Evolutionary conservation across 2,888 invertebrate genomes (phyloP).

Genomic region (Leucoma salicis): DNA sequence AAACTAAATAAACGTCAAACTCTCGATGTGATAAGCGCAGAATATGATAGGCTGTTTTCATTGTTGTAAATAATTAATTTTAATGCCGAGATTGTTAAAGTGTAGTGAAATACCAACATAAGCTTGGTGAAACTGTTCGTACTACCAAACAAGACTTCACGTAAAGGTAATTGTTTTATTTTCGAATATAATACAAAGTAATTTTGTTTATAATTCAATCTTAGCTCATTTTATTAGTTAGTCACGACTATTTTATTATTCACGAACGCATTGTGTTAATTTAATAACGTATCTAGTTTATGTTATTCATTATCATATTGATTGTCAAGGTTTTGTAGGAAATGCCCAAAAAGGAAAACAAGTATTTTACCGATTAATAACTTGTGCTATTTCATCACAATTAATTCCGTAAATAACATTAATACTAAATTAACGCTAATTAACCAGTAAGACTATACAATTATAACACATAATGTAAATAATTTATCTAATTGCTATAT

Average conservation of each 20-base stretch:
- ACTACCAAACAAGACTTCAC: slow-evolving; percentile 17
- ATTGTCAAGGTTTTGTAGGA: slow-evolving; percentile 12
- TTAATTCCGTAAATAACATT: neutral
- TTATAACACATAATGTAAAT: no score
- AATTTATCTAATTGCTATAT: no score
- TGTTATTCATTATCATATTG: slow-evolving; percentile 1
- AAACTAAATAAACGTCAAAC: no score
- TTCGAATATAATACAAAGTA: no score
- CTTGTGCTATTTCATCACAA: neutral
- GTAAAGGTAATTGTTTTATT: slow-evolving; percentile 28
- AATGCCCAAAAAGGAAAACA: slow-evolving; percentile 11
- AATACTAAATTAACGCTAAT: neutral
- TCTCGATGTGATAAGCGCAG: no score
- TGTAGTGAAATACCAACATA: no score
- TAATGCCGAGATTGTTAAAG: slow-evolving; percentile 20
- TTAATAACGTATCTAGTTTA: slow-evolving; percentile 13
- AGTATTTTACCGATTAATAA: neutral
- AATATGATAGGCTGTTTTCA: slow-evolving; percentile 31
- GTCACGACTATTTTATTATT: slow-evolving; percentile 6
- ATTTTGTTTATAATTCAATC: slow-evolving; percentile 29
- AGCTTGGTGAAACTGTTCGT: no score
- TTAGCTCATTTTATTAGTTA: slow-evolving; percentile 5
- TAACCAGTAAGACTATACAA: neutral
- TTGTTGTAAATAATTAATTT: slow-evolving; percentile 28
- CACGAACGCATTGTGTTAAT: slow-evolving; percentile 19